Base-by-base conservation (phyloP, 2,888 invertebrate genomes). In the Phymatocera aterrima region DNA sequence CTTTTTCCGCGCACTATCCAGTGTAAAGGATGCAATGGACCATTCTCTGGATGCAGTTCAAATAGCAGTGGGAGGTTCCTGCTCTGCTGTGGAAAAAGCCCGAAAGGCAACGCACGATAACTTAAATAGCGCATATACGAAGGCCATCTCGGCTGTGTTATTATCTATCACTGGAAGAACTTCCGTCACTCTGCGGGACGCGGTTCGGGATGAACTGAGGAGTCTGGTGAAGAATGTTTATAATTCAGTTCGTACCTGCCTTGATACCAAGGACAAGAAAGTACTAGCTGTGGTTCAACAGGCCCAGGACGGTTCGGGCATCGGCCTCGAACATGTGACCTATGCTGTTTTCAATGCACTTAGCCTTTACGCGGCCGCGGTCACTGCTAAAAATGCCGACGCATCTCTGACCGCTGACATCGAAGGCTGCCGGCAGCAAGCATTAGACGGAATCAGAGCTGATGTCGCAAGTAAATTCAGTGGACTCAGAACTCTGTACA, bases 331-430 rank as follows among this genome's bases (percentile, higher is more conserved):
- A 4, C 28, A 57, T 57, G 8, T 57, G 15, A 24, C 12, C 28
- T 28, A 57, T 57, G 57, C 57, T 57, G 15, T 57, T 57, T 57
- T 57, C 28, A 57, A 57, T 15, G 57, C 28, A 28, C 24, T 57
- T 4, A 57, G 10, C 3, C 4, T 24, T 15, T 28, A 10, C 15
- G 28, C 57, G 12, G 28, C 10, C 28, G 57, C 28, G 5, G 1
- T 12, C 4, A 15, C 12, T 15, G 15, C 0, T 4, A 57, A 28
- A 4, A 15, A 15, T 15, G 2, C 24, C 24, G 57, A 57, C 5
- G 21, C 15, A 15, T 3, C 57, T 28, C 12, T 57, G 10, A 3
- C 21, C 3, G 15, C 15, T 15, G 57, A 57, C 28, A 28, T 57
- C 15, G 28, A 57, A 28, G 57, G 28, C 1, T 15, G 10, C 21